Base-by-base conservation (phyloP, 1,140 invertebrate genomes). In the Cepaea nemoralis region DNA sequence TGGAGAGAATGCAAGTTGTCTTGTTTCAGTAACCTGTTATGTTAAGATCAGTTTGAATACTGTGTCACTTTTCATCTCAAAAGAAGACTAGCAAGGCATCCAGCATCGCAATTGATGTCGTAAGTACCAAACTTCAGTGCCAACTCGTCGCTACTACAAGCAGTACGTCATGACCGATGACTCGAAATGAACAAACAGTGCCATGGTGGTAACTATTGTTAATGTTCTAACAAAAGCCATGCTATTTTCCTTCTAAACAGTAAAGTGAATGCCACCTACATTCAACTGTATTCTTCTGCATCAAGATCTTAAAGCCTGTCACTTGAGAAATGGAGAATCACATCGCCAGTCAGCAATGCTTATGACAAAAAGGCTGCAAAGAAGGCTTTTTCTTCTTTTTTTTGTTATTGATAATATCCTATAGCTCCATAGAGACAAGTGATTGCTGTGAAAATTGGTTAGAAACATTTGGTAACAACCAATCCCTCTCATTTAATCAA, bases 291-390 rank as follows among this genome's bases (percentile, higher is more conserved):
- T 45, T 45, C 42, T 10, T 45, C 8, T 45, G 42, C 42, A n/a
- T n/a, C 19, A 45, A 45, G 42, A 45, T 45, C 42, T 45, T 19
- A 45, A 19, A 45, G 8, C 42, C 42, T 45, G 19, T 45, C 42
- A 45, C 19, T 45, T 19, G 8, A 10, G 8, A 45, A 8, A n/a
- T n/a, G n/a, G 42, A 19, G 42, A 19, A 45, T 19, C 42, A 45
- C 42, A 45, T 45, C 24, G 22, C 55, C 55, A 19, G 55, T 59
- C 55, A 59, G 55, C 55, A 59, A 59, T 59, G 55, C 55, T 59
- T 59, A 59, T 59, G 55, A 59, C 14, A 59, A n/a, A 10, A 12
- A 19, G 55, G 55, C 12, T 59, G 55, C 24, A 59, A 59, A 59
- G 5, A 24, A 24, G 8, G 8, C 45, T 48, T 12, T 48, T 48